Evolutionary conservation across 2,888 invertebrate genomes (phyloP).

Genomic region (Periphyllus acericola): DNA sequence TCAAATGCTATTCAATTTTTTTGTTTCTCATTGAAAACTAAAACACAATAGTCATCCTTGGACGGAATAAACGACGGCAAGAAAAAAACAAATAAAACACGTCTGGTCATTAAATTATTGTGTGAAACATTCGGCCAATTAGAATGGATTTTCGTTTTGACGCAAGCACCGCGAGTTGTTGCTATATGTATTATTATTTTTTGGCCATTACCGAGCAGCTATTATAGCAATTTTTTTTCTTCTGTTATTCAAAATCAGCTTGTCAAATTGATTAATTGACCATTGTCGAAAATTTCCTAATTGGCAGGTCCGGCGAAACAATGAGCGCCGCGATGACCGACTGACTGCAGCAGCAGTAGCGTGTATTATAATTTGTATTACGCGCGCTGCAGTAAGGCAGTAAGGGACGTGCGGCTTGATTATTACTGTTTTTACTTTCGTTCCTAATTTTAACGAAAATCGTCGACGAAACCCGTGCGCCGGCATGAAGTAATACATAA

Average conservation of each 20-base stretch:
- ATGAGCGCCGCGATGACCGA: neutral
- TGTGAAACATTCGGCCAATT: constrained; percentile 50
- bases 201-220: neutral
- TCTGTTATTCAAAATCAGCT: constrained; percentile 10
- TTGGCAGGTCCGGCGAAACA: constrained; percentile 29
- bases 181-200: neutral
- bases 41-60: constrained; percentile 55
- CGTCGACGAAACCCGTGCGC: neutral
- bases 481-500: neutral
- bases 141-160: constrained; percentile 42
- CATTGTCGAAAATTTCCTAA: constrained; percentile 39
- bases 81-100: constrained; percentile 33
- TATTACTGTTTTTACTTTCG: neutral
- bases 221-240: constrained; percentile 27
- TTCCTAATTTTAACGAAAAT: neutral
- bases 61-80: neutral
- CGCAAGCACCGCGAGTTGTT: neutral
- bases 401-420: neutral
- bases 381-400: too few relatives aligned
- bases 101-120: constrained; percentile 51
- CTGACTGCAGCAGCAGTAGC: neutral
- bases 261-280: constrained; percentile 57
- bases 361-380: neutral
- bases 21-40: neutral
- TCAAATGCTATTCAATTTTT: constrained; percentile 9